Percentiles rank a stretch among this genome's conserved stretches.
Evolutionary conservation across 2,113 vertebrate genomes (phyloP).

Genomic region (Agapornis roseicollis): DNA sequence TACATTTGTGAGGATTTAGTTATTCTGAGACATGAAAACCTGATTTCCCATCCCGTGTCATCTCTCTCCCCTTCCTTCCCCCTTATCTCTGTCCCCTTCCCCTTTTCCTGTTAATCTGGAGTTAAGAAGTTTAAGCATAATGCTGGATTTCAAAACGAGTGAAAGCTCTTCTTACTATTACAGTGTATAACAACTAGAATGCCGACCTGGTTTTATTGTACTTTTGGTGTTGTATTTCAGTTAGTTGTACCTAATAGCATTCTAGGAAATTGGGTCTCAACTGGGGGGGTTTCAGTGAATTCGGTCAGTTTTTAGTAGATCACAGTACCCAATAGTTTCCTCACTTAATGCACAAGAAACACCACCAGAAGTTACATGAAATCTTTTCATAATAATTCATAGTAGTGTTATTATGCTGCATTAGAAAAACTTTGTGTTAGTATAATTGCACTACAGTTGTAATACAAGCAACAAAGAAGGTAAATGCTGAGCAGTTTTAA

Average conservation of each 20-base stretch:
- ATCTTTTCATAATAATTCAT: neutral
- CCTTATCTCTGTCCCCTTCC: rapidly evolving
- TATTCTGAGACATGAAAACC: neutral
- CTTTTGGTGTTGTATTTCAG: neutral
- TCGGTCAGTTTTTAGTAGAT: neutral
- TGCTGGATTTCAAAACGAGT: neutral
- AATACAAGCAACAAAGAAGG: neutral
- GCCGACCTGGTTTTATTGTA: neutral
- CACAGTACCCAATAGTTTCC: neutral
- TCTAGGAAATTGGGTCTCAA: neutral
- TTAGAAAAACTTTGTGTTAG: neutral
- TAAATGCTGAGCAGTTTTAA: neutral
- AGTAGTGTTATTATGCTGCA: neutral
- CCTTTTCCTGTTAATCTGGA: neutral
- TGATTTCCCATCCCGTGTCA: neutral
- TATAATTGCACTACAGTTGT: neutral
- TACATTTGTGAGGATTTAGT: neutral
- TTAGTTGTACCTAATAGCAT: neutral
- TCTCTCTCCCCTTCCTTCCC: neutral
- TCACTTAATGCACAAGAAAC: neutral
- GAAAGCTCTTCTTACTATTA: neutral
- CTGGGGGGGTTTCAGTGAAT: neutral
- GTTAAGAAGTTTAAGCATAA: neutral
- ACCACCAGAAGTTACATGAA: neutral
- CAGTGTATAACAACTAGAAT: neutral